Base-by-base conservation (phyloP, 2,888 invertebrate genomes). In the Plebejus melissa region DNA sequence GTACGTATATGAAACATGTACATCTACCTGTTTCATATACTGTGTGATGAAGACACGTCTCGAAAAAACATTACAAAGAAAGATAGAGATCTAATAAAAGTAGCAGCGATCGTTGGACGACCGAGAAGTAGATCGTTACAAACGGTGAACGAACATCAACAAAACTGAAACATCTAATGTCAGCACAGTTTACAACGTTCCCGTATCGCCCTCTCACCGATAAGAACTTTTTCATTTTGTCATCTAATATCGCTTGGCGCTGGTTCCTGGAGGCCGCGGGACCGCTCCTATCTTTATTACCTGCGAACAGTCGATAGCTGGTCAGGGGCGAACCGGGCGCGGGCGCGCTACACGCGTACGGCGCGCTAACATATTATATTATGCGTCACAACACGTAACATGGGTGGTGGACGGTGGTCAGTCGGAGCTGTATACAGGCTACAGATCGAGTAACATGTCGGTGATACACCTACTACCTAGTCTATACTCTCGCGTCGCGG, bases 221-320 rank as follows among this genome's bases (percentile, higher is more conserved):
- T 94, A 98, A 94, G 94, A 98, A 98, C 93, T 97, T 97, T 96
- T 97, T 97, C 94, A 98, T 98, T 96, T 97, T 97, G 94, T 97
- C 97, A 92, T 97, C 97, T 94, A 98, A 95, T 92, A 97, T 96
- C 93, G 97, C 97, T 90, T 96, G 97, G 86, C 96, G 96, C 95
- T 96, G 96, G 92, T 96, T 95, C 90, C 95, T 95, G 91, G 96
- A 96, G 88, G 95, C 89, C 84, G 89, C 91, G 83, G 89, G 88
- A 83, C 89, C 94, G 90, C 95, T 94, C 94, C 95, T 95, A 94
- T 95, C 95, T 94, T 94, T 95, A 90, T 93, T 94, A 90, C 94
- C 94, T 94, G 94, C 84, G 86, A 93, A 92, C 91, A 93, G 88
- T 87, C 86, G 87, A 86, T 88, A 87, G 83, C 85, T 81, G 90